Conservation (phyloP, 2,888 invertebrate species). For the Orchesellides sinensis region DNA sequence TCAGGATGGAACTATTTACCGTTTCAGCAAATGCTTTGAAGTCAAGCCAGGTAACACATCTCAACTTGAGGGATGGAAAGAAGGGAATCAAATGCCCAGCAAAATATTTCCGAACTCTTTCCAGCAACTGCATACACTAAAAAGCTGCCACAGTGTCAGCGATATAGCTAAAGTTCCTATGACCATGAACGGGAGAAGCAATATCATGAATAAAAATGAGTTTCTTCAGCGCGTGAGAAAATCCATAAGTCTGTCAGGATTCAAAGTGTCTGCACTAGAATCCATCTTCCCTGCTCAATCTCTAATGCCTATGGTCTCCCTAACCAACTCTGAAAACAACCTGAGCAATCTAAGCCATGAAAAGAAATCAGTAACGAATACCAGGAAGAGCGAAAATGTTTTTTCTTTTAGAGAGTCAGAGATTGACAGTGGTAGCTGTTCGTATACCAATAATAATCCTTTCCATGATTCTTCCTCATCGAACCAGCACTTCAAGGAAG, state of each 20-base stretch:
- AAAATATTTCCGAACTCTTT: neutral
- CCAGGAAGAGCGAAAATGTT: neutral
- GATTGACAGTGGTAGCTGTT: constrained; percentile 17
- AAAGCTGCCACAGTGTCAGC: neutral
- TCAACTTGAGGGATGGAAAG: neutral
- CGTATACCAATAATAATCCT: constrained; percentile 8
- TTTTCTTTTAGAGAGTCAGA: constrained; percentile 3
- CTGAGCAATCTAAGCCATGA: neutral
- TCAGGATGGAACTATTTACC: neutral
- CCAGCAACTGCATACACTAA: neutral
- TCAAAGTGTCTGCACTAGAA: constrained; percentile 32
- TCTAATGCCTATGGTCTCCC: neutral
- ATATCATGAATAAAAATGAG: constrained; percentile 4
- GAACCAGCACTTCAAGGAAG: neutral
- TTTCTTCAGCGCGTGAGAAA: constrained; percentile 15
- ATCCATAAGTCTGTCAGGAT: constrained; percentile 24
- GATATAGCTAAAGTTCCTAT: neutral
- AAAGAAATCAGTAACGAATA: constrained; percentile 4
- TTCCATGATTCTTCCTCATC: neutral
- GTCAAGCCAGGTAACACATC: neutral
- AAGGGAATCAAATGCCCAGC: neutral
- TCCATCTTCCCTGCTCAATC: neutral
- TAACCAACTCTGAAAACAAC: neutral
- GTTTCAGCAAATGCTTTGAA: neutral
- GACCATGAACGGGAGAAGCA: constrained; percentile 1